These are phyloP conservation scores for Chiloscyllium punctatum DNA, from an alignment of 2,797 vertebrate genomes.

Conservation along the genomic window DNA sequence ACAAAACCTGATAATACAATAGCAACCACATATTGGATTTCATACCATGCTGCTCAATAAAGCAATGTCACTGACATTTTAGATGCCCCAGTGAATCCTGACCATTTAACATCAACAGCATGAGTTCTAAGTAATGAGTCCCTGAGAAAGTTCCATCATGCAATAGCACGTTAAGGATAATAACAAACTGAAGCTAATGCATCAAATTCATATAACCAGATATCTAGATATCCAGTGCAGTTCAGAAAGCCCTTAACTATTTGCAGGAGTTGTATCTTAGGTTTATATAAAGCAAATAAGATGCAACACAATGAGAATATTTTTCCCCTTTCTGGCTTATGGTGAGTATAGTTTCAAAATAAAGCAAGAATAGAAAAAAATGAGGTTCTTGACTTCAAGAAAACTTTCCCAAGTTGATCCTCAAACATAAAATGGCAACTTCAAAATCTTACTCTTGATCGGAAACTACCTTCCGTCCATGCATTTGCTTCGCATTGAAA, in stretches of 20 bases:
- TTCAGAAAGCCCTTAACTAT: not conserved
- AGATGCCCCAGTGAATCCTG: not conserved
- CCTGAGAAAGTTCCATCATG: not conserved
- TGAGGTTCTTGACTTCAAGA: too few relatives aligned
- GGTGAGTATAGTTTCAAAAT: too few relatives aligned
- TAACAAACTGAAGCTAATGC: not conserved
- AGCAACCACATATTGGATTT: slow-evolving; percentile 11
- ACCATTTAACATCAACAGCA: not conserved
- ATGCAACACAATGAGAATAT: not conserved
- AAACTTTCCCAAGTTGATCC: too few relatives aligned
- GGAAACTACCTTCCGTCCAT: too few relatives aligned
- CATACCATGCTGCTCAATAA: not conserved
- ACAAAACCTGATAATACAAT: not conserved
- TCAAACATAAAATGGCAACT: too few relatives aligned
- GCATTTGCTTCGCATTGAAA: too few relatives aligned
- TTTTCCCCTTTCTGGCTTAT: too few relatives aligned
- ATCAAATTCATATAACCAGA: not conserved
- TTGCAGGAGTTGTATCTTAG: not conserved
- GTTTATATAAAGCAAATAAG: not conserved
- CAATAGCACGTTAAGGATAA: not conserved
- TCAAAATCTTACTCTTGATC: too few relatives aligned
- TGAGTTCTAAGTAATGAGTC: not conserved
- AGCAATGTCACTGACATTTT: not conserved
- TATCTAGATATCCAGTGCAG: not conserved
- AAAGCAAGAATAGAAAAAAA: too few relatives aligned